Percentiles rank a stretch among this genome's conserved stretches.
These are phyloP conservation scores for Alloplasta piceator DNA, from an alignment of 2,888 invertebrate genomes.

Conservation along the genomic window DNA sequence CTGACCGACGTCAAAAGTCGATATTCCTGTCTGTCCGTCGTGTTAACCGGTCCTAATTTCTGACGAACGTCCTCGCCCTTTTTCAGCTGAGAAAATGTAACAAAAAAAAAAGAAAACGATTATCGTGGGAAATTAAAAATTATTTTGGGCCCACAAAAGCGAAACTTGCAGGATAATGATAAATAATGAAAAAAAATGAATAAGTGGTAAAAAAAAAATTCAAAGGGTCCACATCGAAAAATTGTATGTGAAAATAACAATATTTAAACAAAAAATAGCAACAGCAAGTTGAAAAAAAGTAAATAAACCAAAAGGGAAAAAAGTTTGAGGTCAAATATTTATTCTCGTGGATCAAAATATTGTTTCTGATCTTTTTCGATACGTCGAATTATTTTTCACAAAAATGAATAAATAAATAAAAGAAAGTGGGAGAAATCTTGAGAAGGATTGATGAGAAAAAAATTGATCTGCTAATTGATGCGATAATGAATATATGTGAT, in stretches of 20 bases:
- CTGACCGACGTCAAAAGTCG: constrained; percentile 95
- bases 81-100: constrained; percentile 65
- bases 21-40: constrained; percentile 83
- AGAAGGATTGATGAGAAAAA: too few relatives aligned
- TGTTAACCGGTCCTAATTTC: constrained; percentile 70
- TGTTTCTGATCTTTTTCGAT: too few relatives aligned
- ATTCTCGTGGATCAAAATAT: too few relatives aligned
- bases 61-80: constrained; percentile 72
- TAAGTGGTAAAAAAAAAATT: constrained; percentile 21
- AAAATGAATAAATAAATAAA: too few relatives aligned
- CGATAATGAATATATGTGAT: too few relatives aligned
- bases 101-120: background rate
- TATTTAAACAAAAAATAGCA: background rate
- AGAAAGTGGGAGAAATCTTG: too few relatives aligned
- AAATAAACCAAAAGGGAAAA: constrained; percentile 4
- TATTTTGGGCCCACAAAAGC: constrained; percentile 15
- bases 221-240: background rate
- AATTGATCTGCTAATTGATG: too few relatives aligned
- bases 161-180: constrained; percentile 39
- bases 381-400: too few relatives aligned
- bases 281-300: constrained; percentile 1
- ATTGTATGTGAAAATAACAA: background rate
- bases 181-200: constrained; percentile 30
- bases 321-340: background rate
- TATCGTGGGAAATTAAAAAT: background rate